Conservation (phyloP, 2,888 invertebrate genomes). For the Agonopterix subpropinquella region DNA sequence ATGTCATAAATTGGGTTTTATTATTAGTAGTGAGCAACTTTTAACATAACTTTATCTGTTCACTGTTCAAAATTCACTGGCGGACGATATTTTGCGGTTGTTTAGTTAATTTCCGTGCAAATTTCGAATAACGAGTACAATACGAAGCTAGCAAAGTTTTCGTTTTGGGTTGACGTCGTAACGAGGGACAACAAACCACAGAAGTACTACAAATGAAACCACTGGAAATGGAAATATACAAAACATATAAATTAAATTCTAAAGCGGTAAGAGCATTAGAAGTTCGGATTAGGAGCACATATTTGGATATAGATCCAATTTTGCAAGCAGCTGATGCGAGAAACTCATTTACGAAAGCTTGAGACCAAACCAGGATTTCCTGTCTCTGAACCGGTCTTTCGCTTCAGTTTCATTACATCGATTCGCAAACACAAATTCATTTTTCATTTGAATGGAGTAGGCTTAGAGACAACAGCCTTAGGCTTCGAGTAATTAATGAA, state of each 20-base stretch:
- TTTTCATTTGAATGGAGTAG: conserved; percentile 27
- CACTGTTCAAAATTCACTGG: conserved; percentile 6
- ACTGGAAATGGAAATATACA: no score
- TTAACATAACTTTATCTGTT: conserved; percentile 13
- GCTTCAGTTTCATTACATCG: conserved; percentile 3
- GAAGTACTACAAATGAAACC: no score
- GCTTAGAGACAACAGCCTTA: conserved; percentile 26
- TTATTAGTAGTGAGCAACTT: conserved; percentile 15
- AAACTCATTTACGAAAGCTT: conserved; percentile 5
- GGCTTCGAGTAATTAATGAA: conserved; percentile 34
- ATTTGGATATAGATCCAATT: conserved; percentile 1
- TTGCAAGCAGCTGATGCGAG: conserved; percentile 4
- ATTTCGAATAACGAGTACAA: no score
- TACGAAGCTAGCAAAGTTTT: background rate
- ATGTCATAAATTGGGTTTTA: conserved; percentile 14
- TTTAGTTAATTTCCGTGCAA: background rate
- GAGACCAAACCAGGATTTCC: background rate
- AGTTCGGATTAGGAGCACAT: background rate
- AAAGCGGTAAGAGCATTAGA: no score
- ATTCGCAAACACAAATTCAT: conserved; percentile 29
- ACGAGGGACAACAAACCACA: no score
- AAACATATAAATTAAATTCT: no score
- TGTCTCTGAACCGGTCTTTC: background rate
- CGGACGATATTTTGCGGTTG: background rate
- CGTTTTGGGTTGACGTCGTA: background rate